A percentile compares a stretch with the other conserved stretches of the same genome.
phyloP scores from a whole-genome alignment of 2,888 invertebrate species.

The Drosophila sordidula region DNA sequence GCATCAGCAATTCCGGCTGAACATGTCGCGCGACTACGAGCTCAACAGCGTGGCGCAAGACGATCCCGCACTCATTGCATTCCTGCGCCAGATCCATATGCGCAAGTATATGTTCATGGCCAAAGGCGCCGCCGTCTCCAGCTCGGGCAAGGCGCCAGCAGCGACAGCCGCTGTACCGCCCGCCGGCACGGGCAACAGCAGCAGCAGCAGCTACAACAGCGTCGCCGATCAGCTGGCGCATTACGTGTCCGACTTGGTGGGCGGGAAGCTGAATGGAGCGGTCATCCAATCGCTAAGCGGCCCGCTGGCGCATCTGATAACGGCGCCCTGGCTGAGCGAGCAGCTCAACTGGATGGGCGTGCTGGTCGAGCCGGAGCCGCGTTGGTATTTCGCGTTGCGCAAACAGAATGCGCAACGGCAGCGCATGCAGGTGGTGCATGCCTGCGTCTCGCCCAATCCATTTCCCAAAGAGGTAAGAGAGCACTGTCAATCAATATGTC shows the following conservation, averaged over 20 bases:
- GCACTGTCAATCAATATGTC: neutral
- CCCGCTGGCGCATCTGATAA: constrained; percentile 87
- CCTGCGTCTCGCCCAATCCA: constrained; percentile 91
- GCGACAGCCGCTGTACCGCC: constrained; percentile 38
- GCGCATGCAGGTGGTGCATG: constrained; percentile 89
- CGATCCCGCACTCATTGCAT: constrained; percentile 90
- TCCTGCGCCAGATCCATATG: constrained; percentile 90
- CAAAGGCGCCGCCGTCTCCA: constrained; percentile 35
- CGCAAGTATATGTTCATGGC: constrained; percentile 83
- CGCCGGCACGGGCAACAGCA: constrained; percentile 44
- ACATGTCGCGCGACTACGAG: constrained; percentile 92
- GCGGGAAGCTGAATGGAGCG: constrained; percentile 87
- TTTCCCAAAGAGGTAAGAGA: constrained; percentile 90
- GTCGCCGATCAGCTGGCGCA: constrained; percentile 83
- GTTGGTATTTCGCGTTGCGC: constrained; percentile 90
- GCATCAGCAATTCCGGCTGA: constrained; percentile 91
- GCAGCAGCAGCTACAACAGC: constrained; percentile 35
- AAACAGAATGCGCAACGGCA: constrained; percentile 87
- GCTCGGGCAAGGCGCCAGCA: constrained; percentile 51
- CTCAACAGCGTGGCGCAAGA: constrained; percentile 90
- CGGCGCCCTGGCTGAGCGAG: constrained; percentile 90
- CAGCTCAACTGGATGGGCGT: constrained; percentile 91
- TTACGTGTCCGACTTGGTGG: constrained; percentile 83
- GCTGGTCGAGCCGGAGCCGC: constrained; percentile 90
- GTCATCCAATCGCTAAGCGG: constrained; percentile 89